A percentile compares a stretch with the other conserved stretches of the same genome.
Evolutionary conservation across 2,888 invertebrate species (phyloP).

Genomic region (Falcaria lacertinaria): DNA sequence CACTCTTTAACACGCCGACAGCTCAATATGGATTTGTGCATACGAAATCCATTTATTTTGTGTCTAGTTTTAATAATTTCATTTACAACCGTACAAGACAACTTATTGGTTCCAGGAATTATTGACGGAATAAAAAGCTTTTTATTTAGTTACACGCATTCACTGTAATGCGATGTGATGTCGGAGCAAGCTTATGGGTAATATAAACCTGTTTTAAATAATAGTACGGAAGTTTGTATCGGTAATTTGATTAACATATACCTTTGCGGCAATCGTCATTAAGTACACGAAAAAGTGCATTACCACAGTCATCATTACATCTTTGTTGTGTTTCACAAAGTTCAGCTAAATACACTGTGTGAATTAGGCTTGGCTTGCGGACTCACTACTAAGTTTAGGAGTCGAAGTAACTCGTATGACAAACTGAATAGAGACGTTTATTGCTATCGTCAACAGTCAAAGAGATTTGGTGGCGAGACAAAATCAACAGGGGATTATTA

Average conservation of each 20-base stretch:
- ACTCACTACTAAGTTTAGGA: constrained; percentile 22
- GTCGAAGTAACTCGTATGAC: constrained; percentile 27
- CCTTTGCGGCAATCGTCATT: constrained; percentile 52
- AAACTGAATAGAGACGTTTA: constrained; percentile 42
- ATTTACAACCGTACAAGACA: constrained; percentile 17
- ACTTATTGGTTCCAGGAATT: constrained; percentile 2
- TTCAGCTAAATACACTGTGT: constrained; percentile 74
- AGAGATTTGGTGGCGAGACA: constrained; percentile 47
- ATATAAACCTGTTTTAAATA: constrained; percentile 60
- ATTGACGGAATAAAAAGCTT: background rate
- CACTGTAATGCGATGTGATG: background rate
- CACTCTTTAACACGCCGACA: constrained; percentile 58
- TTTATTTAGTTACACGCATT: constrained; percentile 6
- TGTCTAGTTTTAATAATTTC: constrained; percentile 32
- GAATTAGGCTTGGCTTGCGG: constrained; percentile 60
- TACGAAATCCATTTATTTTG: constrained; percentile 50
- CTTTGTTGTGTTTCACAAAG: constrained; percentile 71
- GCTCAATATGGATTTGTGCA: constrained; percentile 55
- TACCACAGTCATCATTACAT: constrained; percentile 69
- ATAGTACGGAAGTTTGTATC: constrained; percentile 63
- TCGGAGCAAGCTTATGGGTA: constrained; percentile 1
- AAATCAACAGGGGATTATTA: constrained; percentile 73
- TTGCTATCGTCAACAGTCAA: constrained; percentile 36
- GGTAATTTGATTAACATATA: constrained; percentile 71
- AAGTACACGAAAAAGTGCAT: constrained; percentile 70